Conservation (phyloP, 2,888 invertebrate genomes). For the Chrysolina oricalcia region DNA sequence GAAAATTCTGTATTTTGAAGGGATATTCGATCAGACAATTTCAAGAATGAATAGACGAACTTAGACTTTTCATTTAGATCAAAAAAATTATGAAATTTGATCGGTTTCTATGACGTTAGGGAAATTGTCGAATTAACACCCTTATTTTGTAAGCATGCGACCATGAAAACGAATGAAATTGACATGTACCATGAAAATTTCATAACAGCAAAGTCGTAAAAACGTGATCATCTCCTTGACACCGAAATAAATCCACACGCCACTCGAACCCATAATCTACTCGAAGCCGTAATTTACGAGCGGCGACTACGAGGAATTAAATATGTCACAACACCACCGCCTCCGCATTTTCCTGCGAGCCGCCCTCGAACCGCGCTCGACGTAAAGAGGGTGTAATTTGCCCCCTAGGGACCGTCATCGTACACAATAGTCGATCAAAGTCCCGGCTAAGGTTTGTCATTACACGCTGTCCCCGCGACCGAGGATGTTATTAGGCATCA, state of each 20-base stretch:
- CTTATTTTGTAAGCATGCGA: no score
- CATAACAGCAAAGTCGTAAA: no score
- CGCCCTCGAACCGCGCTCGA: constrained; percentile 39
- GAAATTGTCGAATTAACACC: no score
- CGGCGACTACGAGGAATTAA: constrained; percentile 67
- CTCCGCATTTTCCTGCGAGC: constrained; percentile 57
- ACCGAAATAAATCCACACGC: not conserved
- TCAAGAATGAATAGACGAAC: no score
- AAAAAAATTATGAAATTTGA: no score
- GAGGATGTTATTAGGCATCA: constrained; percentile 71
- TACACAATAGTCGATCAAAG: constrained; percentile 68
- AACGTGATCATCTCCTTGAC: no score
- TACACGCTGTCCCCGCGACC: constrained; percentile 61
- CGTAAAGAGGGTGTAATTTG: constrained; percentile 62
- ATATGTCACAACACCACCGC: constrained; percentile 68
- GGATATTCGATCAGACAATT: no score
- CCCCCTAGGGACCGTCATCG: constrained; percentile 61
- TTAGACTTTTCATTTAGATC: no score
- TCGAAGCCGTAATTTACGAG: constrained; percentile 33
- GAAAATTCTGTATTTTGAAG: no score
- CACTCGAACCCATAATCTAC: not conserved
- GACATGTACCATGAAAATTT: no score
- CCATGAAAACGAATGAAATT: no score
- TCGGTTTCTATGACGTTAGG: no score
- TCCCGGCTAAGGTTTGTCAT: constrained; percentile 66